Evolutionary conservation across 2,113 vertebrate genomes (phyloP).

Genomic region (Illadopsis cleaveri): DNA sequence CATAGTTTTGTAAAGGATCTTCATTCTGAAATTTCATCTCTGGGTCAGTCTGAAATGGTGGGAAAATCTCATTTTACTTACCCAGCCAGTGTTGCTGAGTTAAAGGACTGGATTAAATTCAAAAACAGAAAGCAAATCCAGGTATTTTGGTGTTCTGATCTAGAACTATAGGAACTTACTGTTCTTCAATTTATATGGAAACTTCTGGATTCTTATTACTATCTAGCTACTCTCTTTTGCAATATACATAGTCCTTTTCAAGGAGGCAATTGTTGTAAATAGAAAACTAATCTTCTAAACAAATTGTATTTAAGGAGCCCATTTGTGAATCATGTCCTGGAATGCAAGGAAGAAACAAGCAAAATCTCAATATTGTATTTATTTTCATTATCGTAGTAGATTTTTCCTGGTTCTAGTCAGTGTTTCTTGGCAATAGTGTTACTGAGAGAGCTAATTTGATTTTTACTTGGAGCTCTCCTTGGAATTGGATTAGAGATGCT

Average conservation of each 20-base stretch:
- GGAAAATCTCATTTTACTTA: not conserved
- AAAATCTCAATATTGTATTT: not conserved
- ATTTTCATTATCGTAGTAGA: not conserved
- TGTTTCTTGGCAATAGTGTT: not conserved
- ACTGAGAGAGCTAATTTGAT: not conserved
- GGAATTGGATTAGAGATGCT: not conserved
- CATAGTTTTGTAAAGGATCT: not conserved
- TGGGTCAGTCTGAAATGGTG: not conserved
- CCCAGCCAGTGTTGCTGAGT: accelerated
- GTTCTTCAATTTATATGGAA: not conserved
- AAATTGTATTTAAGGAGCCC: not conserved
- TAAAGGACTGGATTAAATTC: not conserved
- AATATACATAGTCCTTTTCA: not conserved
- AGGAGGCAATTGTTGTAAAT: not conserved
- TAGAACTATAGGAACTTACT: not conserved
- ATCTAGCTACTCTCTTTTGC: not conserved
- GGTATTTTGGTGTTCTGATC: not conserved
- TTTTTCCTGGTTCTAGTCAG: not conserved
- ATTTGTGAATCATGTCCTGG: not conserved
- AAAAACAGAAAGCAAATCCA: not conserved
- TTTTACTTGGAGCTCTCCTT: not conserved
- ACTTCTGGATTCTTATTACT: not conserved
- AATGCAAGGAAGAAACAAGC: not conserved
- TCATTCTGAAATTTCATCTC: not conserved
- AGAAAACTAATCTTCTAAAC: not conserved